phyloP scores from a whole-genome alignment of 2,113 vertebrate genomes.

The Polypterus senegalus region DNA sequence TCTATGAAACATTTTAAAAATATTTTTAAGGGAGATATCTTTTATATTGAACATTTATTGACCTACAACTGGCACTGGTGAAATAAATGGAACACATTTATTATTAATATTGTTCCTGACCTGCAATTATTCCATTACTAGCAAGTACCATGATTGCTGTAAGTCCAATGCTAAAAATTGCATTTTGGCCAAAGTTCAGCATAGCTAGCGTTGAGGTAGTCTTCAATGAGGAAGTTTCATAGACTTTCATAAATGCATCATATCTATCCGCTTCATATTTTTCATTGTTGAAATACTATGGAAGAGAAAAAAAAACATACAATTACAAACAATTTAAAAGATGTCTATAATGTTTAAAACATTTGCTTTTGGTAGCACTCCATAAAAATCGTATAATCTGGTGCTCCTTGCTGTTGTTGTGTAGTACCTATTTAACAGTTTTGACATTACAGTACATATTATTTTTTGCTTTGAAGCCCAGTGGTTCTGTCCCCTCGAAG shows the following conservation, averaged over 20 bases:
- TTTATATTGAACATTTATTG: too few species aligned
- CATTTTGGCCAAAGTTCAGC: slow-evolving; percentile 91
- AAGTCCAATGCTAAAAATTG: slow-evolving; percentile 83
- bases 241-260: slow-evolving; percentile 76
- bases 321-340: neutral
- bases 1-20: too few species aligned
- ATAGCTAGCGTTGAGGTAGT: slow-evolving; percentile 84
- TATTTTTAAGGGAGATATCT: too few species aligned
- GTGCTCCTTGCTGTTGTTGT: too few species aligned
- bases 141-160: slow-evolving; percentile 85
- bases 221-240: slow-evolving; percentile 84
- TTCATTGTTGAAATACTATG: slow-evolving; percentile 96
- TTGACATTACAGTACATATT: too few species aligned
- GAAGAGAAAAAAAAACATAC: slow-evolving; percentile 17
- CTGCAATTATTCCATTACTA: slow-evolving; percentile 85
- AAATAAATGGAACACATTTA: neutral
- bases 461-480: too few species aligned
- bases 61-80: neutral
- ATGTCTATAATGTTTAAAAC: too few species aligned
- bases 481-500: too few species aligned
- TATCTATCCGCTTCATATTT: slow-evolving; percentile 88
- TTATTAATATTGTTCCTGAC: slow-evolving; percentile 36
- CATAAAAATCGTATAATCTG: too few species aligned
- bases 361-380: too few species aligned
- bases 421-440: too few species aligned